Percentiles rank a stretch among this genome's conserved stretches.
These are phyloP conservation scores for Diglossa cyanea DNA, from an alignment of 2,797 vertebrate genomes.

Conservation along the genomic window DNA sequence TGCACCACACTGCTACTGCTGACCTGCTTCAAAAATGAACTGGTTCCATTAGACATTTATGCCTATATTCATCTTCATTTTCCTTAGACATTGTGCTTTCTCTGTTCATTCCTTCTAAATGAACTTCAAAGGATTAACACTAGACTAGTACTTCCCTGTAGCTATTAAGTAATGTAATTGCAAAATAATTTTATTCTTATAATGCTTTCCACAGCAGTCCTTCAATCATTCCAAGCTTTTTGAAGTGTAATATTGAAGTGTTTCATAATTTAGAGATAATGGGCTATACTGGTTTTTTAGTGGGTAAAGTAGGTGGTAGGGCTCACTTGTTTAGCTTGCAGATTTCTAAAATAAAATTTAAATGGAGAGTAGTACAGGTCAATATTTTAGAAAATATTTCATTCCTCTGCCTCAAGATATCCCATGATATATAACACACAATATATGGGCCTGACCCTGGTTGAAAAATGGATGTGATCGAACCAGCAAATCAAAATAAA, in stretches of 20 bases:
- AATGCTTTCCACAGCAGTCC: background rate
- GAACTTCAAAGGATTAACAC: constrained; percentile 19
- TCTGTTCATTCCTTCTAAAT: background rate
- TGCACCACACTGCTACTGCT: background rate
- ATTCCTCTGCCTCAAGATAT: background rate
- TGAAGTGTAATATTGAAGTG: background rate
- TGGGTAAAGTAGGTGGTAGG: background rate
- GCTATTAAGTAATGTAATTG: background rate
- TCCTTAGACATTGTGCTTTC: background rate
- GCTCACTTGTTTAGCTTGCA: background rate
- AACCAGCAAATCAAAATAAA: background rate
- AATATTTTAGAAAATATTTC: background rate
- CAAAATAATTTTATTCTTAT: background rate
- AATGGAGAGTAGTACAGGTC: background rate
- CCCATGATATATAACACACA: background rate
- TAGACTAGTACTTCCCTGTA: background rate
- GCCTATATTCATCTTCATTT: background rate
- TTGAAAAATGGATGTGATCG: background rate
- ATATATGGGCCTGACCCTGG: background rate
- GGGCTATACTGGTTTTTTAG: background rate
- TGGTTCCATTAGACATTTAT: background rate
- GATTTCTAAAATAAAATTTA: background rate
- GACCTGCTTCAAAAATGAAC: background rate
- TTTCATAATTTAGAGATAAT: background rate
- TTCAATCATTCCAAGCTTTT: background rate